Conservation (phyloP, 2,888 invertebrate genomes). For the Lysandra bellargus region DNA sequence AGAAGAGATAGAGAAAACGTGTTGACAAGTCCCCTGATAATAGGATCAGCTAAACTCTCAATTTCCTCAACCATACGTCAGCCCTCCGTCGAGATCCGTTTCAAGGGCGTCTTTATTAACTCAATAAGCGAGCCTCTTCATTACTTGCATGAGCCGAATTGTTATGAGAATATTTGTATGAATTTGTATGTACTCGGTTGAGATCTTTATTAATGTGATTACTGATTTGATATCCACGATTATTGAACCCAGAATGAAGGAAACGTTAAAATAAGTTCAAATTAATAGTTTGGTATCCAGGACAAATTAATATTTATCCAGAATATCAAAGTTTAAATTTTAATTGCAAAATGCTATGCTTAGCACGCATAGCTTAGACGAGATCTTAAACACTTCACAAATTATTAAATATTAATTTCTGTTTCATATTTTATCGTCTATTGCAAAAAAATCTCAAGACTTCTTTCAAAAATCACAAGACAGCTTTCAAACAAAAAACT, state of each 20-base stretch:
- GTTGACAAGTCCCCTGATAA: background rate
- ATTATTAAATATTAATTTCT: too few species aligned
- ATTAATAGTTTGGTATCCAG: background rate
- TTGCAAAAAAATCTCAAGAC: too few species aligned
- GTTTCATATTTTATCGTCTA: too few species aligned
- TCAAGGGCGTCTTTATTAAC: constrained; percentile 78
- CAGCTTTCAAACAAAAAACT: too few species aligned
- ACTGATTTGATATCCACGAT: background rate
- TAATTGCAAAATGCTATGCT: too few species aligned
- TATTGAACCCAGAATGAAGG: background rate
- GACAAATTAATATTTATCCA: too few species aligned
- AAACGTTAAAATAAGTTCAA: background rate
- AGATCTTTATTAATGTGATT: background rate
- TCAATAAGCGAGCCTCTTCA: constrained; percentile 71
- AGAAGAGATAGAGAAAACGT: too few species aligned
- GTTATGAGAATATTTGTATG: constrained; percentile 19
- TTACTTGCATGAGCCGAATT: constrained; percentile 76
- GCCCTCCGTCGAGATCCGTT: constrained; percentile 40
- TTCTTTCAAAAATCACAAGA: too few species aligned
- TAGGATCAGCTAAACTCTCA: background rate
- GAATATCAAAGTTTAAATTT: too few species aligned
- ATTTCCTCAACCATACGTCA: background rate
- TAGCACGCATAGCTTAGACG: too few species aligned
- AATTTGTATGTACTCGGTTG: background rate
- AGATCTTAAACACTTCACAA: too few species aligned